Percentiles rank a stretch among this genome's conserved stretches.
These are phyloP conservation scores for Zeugodacus cucurbitae DNA, from an alignment of 1,140 invertebrate genomes.

Conservation along the genomic window DNA sequence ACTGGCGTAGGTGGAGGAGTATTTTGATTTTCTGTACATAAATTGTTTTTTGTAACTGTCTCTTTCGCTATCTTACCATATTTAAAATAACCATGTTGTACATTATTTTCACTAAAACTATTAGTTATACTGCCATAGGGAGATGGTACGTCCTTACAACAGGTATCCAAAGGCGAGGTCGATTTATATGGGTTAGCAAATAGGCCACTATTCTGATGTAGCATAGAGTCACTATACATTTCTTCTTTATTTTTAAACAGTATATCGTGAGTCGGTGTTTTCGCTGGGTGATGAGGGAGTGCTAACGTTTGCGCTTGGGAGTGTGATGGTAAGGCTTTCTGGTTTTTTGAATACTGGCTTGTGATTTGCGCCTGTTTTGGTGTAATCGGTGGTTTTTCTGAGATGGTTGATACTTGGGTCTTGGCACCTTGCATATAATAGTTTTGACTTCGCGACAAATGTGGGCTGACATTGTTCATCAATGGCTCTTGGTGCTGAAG, in stretches of 20 bases:
- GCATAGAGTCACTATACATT: not conserved
- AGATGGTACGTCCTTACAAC: constrained; percentile 44
- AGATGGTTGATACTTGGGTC: not conserved
- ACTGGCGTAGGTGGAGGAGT: constrained; percentile 41
- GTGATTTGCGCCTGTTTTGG: constrained; percentile 40
- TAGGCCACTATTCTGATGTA: constrained; percentile 29
- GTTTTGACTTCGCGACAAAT: not conserved
- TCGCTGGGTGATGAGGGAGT: not conserved
- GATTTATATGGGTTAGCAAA: constrained; percentile 59
- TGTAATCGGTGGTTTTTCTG: constrained; percentile 41
- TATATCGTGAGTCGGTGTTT: not conserved
- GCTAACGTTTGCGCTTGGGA: not conserved
- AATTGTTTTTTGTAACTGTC: not conserved
- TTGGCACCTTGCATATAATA: constrained; percentile 25
- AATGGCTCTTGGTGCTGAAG: not conserved
- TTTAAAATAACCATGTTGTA: constrained; percentile 55
- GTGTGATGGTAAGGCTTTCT: constrained; percentile 37
- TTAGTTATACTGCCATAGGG: constrained; percentile 31
- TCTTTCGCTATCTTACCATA: constrained; percentile 55
- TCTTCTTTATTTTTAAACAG: constrained; percentile 35
- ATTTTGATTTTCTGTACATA: constrained; percentile 39
- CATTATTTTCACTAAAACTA: not conserved
- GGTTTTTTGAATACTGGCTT: constrained; percentile 45
- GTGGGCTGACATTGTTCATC: not conserved
- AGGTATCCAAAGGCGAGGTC: constrained; percentile 40